Conservation (phyloP, 1,140 invertebrate genomes). For the Drosophila nannoptera region DNA sequence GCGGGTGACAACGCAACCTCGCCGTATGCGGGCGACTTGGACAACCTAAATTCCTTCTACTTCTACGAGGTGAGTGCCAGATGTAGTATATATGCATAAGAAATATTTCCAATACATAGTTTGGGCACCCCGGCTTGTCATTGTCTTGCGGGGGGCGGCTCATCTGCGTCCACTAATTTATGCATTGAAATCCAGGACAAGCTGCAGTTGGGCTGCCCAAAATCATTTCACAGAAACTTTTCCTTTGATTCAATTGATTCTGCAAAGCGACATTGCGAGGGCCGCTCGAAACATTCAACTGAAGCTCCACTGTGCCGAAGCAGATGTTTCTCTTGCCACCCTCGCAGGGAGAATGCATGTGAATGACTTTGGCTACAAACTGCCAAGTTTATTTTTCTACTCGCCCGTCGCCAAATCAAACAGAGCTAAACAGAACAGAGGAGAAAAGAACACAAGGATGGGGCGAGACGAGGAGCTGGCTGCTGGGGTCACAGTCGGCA, state of each 20-base stretch:
- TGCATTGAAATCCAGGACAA: conserved; percentile 44
- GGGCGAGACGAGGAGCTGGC: conserved; percentile 13
- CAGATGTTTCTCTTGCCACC: background rate
- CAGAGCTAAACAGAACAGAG: conserved; percentile 6
- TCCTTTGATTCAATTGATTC: conserved; percentile 31
- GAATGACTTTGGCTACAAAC: conserved; percentile 41
- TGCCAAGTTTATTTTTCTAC: conserved; percentile 35
- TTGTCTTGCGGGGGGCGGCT: conserved; percentile 6
- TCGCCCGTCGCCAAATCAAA: conserved; percentile 33
- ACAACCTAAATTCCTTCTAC: conserved; percentile 74
- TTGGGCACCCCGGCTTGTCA: background rate
- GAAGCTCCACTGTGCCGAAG: background rate
- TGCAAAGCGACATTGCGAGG: conserved; percentile 15
- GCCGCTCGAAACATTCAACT: background rate
- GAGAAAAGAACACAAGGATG: background rate
- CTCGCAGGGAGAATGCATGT: conserved; percentile 25
- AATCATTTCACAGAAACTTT: conserved; percentile 27
- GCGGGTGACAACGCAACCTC: conserved; percentile 40
- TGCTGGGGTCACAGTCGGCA: conserved; percentile 35
- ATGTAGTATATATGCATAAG: conserved; percentile 1
- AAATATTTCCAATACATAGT: background rate
- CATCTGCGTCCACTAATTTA: conserved; percentile 41
- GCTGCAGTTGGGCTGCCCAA: conserved; percentile 13
- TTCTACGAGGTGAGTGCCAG: conserved; percentile 66
- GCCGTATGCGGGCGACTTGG: conserved; percentile 50